Evolutionary conservation across 2,797 vertebrate species (phyloP).

Genomic region (Chlorospingus semifuscus): DNA sequence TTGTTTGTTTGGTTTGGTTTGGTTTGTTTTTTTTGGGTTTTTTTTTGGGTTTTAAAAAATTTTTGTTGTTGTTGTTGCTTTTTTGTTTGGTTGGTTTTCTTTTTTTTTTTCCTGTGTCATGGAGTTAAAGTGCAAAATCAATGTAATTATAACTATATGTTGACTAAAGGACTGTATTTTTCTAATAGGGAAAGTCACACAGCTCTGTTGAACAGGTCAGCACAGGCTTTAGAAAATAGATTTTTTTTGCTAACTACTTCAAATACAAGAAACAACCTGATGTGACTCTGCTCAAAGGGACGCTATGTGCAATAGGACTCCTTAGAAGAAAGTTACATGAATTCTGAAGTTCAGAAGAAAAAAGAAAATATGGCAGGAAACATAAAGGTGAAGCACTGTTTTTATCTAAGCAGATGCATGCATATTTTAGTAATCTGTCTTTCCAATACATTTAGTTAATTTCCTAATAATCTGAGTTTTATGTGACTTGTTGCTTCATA

Average conservation of each 20-base stretch:
- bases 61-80: too few species aligned
- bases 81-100: too few species aligned
- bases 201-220: neutral
- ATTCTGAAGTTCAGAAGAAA: neutral
- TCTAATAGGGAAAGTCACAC: neutral
- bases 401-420: neutral
- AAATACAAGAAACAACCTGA: neutral
- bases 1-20: too few species aligned
- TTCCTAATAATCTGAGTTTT: neutral
- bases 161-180: neutral
- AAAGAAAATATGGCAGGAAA: neutral
- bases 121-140: neutral
- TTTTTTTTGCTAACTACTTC: neutral
- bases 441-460: neutral
- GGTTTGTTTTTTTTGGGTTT: neutral
- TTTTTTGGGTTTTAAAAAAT: too few species aligned
- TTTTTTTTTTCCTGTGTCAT: neutral
- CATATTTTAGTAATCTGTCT: neutral
- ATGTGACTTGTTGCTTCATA: neutral
- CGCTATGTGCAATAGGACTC: neutral
- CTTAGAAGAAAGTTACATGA: neutral
- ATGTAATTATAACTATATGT: neutral
- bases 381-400: fast-evolving
- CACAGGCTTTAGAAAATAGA: neutral
- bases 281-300: neutral